These are phyloP conservation scores for Trochalopteron elliotii DNA, from an alignment of 2,113 vertebrate genomes.

Conservation along the genomic window DNA sequence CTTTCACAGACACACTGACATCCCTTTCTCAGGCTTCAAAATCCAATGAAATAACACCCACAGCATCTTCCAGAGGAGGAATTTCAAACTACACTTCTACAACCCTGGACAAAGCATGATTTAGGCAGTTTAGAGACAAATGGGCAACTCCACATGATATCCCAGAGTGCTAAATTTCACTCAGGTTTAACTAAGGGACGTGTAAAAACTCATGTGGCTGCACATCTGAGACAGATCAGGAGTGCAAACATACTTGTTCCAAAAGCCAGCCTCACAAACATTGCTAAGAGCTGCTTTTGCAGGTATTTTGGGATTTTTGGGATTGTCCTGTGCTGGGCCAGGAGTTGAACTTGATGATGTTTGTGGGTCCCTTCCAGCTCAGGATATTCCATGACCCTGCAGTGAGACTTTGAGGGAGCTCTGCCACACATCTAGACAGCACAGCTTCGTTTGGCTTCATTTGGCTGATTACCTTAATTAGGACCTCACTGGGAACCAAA, in stretches of 20 bases:
- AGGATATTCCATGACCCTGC: neutral
- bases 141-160: neutral
- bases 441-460: neutral
- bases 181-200: neutral
- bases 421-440: neutral
- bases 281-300: neutral
- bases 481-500: neutral
- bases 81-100: neutral
- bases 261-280: neutral
- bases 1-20: neutral
- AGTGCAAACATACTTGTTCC: neutral
- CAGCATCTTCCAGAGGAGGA: neutral
- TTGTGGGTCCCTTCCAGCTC: neutral
- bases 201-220: constrained; percentile 34
- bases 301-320: neutral
- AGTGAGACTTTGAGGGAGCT: neutral
- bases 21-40: neutral
- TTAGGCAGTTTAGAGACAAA: neutral
- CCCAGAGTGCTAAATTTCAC: neutral
- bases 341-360: neutral
- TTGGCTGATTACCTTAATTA: neutral
- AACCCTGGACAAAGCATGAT: fast-evolving
- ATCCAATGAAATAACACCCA: neutral
- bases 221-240: constrained; percentile 7
- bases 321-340: neutral